Evolutionary conservation across 2,797 vertebrate species (phyloP).

Genomic region (Tokudaia muenninki): DNA sequence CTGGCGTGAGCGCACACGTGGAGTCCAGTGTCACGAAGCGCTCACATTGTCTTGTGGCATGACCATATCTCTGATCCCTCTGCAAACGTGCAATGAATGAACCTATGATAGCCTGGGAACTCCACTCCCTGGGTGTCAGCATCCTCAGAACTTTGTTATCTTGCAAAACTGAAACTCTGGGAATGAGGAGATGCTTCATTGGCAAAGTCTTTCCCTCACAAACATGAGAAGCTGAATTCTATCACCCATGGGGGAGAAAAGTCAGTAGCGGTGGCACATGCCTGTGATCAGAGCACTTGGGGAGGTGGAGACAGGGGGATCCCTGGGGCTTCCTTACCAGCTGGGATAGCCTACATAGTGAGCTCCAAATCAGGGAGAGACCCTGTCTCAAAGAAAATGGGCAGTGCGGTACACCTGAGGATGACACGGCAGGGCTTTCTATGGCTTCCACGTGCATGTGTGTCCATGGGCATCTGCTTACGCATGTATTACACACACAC

Average conservation of each 20-base stretch:
- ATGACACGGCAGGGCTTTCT: background rate
- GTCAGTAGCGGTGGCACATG: background rate
- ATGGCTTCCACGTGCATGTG: background rate
- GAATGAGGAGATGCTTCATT: no score
- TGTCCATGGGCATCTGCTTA: no score
- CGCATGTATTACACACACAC: background rate
- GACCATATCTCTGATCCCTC: rapidly evolving
- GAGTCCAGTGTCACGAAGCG: rapidly evolving
- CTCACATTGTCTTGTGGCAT: rapidly evolving
- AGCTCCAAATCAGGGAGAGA: background rate
- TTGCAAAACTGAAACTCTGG: background rate
- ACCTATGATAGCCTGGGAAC: background rate
- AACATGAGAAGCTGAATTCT: background rate
- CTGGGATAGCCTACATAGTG: background rate
- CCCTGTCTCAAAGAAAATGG: background rate
- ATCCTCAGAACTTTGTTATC: background rate
- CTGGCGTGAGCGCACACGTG: background rate
- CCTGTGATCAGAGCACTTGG: background rate
- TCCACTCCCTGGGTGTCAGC: background rate
- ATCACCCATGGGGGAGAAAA: no score
- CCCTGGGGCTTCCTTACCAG: background rate
- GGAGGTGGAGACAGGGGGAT: background rate
- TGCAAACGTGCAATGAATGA: background rate
- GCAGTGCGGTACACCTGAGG: background rate
- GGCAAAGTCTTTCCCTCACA: background rate